Evolutionary conservation across 2,797 vertebrate species (phyloP).

Genomic region (Sebastes cheni): DNA sequence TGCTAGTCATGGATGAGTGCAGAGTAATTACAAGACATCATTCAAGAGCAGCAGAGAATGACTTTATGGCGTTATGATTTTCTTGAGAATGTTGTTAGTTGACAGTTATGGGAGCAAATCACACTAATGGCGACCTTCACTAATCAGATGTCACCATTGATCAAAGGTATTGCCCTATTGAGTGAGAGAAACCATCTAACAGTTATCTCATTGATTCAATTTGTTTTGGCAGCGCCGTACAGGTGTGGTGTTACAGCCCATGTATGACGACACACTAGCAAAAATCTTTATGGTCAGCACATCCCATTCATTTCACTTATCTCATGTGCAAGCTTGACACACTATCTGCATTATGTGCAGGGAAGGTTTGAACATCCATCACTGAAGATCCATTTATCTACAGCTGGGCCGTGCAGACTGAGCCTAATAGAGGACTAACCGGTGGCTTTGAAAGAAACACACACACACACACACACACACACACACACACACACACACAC

Average conservation of each 20-base stretch:
- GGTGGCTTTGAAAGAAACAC: neutral
- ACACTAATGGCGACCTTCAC: slow-evolving; percentile 24
- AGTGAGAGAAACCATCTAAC: neutral
- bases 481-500: neutral
- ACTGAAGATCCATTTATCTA: neutral
- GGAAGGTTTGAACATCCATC: neutral
- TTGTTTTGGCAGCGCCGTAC: slow-evolving; percentile 2
- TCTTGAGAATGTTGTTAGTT: neutral
- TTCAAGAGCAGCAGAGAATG: slow-evolving; percentile 35
- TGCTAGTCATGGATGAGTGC: slow-evolving; percentile 40
- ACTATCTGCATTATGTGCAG: neutral
- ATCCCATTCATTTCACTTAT: slow-evolving; percentile 2
- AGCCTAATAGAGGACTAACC: neutral
- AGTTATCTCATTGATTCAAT: neutral
- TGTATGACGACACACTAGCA: neutral
- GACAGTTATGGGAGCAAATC: neutral
- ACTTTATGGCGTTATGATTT: slow-evolving; percentile 27
- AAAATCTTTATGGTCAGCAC: neutral
- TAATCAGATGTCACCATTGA: slow-evolving; percentile 34
- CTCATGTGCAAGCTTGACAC: neutral
- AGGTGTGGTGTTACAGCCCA: neutral
- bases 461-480: neutral
- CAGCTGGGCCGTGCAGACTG: neutral
- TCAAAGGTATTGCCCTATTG: slow-evolving; percentile 11
- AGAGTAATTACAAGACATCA: slow-evolving; percentile 43